These are phyloP conservation scores for Emydocephalus ijimae DNA, from an alignment of 2,113 vertebrate genomes.

Conservation along the genomic window DNA sequence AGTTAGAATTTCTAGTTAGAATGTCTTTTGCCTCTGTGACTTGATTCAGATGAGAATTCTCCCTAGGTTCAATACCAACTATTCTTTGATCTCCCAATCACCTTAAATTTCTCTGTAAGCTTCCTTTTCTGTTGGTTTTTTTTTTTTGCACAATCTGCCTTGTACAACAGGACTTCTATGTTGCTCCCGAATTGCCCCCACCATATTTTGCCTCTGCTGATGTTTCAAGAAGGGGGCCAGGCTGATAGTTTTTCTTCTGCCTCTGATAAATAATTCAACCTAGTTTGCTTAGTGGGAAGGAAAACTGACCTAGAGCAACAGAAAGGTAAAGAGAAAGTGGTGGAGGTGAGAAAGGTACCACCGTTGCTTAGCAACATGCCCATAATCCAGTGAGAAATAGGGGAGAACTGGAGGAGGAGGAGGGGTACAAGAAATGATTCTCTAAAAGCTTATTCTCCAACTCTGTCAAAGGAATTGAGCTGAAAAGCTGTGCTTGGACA, in stretches of 20 bases:
- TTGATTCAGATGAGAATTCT: not conserved
- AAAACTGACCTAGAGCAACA: not conserved
- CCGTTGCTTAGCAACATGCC: not conserved
- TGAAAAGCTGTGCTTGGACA: conserved; percentile 44
- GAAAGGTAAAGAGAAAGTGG: conserved; percentile 8
- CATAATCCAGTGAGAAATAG: not conserved
- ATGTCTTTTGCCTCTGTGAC: not conserved
- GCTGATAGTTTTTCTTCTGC: not conserved
- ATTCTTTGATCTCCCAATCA: not conserved
- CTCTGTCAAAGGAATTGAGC: conserved; percentile 37
- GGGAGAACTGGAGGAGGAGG: conserved; percentile 5
- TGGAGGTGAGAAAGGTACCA: not conserved
- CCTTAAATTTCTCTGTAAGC: not conserved
- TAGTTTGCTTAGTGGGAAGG: not conserved
- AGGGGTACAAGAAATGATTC: conserved; percentile 7
- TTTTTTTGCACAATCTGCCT: not conserved
- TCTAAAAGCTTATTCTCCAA: conserved; percentile 36
- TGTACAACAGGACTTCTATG: too few relatives aligned
- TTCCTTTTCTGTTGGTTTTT: not conserved
- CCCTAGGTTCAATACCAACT: not conserved
- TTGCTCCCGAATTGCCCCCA: not conserved
- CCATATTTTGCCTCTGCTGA: not conserved
- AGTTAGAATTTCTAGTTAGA: not conserved
- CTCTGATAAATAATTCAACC: conserved; percentile 28
- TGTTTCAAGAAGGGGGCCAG: not conserved